Conservation (phyloP, 2,797 vertebrate genomes). For the Tokudaia muenninki region DNA sequence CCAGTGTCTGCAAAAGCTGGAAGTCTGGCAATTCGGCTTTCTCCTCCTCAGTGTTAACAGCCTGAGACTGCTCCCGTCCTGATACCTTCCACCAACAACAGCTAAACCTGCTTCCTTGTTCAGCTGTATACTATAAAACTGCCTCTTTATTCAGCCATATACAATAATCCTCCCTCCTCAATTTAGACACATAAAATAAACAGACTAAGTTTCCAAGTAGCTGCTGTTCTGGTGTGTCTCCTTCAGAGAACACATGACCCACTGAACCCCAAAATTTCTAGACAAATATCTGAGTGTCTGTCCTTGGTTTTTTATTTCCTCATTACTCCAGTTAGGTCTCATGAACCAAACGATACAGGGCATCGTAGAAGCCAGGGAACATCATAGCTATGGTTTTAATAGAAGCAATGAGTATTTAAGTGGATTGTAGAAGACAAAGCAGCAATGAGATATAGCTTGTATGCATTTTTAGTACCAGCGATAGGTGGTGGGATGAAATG, state of each 20-base stretch:
- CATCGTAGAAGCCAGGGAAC: neutral
- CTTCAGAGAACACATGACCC: neutral
- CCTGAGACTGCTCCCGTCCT: neutral
- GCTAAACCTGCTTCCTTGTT: neutral
- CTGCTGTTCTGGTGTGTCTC: neutral
- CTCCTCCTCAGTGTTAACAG: neutral
- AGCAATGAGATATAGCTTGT: neutral
- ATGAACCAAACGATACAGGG: neutral
- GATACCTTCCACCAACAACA: neutral
- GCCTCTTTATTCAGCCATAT: neutral
- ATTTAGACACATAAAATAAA: neutral
- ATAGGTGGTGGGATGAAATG: neutral
- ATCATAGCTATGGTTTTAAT: neutral
- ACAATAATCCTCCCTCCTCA: neutral
- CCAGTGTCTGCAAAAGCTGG: neutral
- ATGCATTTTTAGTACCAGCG: neutral
- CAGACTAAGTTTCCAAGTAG: neutral
- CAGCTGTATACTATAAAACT: neutral
- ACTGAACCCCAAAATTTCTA: neutral
- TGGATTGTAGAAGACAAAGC: neutral
- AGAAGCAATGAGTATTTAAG: neutral
- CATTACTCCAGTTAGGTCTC: neutral
- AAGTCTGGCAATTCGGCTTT: neutral
- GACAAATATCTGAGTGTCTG: too few species aligned
- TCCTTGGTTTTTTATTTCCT: too few species aligned